Evolutionary conservation across 2,797 vertebrate genomes (phyloP), one percentile per base, ranked within the genome.

Genomic region (Dromococcyx pavoninus): DNA sequence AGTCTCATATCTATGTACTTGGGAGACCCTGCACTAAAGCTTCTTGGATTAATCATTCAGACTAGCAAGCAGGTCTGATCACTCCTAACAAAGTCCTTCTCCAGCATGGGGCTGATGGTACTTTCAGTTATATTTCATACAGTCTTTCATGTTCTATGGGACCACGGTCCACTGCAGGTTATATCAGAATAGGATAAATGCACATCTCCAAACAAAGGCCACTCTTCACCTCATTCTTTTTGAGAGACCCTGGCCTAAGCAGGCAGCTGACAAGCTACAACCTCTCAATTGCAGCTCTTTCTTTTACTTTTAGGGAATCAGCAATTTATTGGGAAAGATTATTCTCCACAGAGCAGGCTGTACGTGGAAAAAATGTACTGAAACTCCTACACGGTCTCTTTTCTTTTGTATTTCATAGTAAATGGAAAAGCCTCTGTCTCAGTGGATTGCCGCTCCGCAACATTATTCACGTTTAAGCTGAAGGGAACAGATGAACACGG

Each of bases 391-490:
- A 28, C 18, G 4, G n/a, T 62, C 37, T 60, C 14, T 76, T 95
- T 83, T 70, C 88, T 95, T 92, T 77, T 61, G 2, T 70, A 10
- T 91, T 87, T 79, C 88, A 43, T 65, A 98, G 98, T 97, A 67
- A 98, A 98, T 0, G 98, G 98, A 33, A 98, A 98, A 93, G 97
- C 96, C 76, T 97, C 97, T 0, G 33, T 98, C 50, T 97, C 96
- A 2, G 85, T 98, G 13, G 98, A 98, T 60, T 97, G 97, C 94
- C 90, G 91, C 3, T 44, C 96, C 6, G 96, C 97, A 2, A 97
- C 86, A 0, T 51, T 97, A 13, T 98, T 98, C 86, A 98, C 87
- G 39, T 98, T 98, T 24, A 93, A 97, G 80, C 95, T 98, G 91
- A 95, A 97, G 3, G 98, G 97, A 86, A 97, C 92, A 62, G 95